phyloP scores from a whole-genome alignment of 1,140 invertebrate genomes.

The Muscidifurax raptorellus region DNA sequence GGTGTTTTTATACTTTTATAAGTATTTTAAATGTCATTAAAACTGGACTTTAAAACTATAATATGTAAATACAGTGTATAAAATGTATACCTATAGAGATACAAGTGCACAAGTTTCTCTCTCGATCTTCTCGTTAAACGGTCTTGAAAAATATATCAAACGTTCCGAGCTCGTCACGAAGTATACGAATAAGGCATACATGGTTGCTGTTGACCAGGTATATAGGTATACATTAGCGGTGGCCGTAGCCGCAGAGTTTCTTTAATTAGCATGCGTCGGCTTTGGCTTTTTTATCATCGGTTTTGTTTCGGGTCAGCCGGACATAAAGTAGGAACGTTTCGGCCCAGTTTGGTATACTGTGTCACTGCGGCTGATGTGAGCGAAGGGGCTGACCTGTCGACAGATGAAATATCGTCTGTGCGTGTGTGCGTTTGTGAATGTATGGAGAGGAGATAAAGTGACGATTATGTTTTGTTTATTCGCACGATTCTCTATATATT shows the following conservation, averaged over 20 bases:
- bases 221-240: no score
- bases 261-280: constrained; percentile 14
- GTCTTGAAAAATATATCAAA: background rate
- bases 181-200: background rate
- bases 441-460: no score
- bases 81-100: background rate
- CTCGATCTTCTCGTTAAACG: background rate
- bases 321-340: background rate
- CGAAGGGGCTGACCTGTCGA: no score
- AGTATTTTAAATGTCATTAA: no score
- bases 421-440: no score
- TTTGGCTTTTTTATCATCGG: constrained; percentile 5
- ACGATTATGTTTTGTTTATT: no score
- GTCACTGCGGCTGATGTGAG: no score
- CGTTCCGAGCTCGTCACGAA: background rate
- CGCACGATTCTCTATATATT: no score
- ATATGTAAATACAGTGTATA: background rate
- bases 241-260: background rate
- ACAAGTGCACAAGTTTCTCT: background rate
- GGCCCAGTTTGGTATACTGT: no score
- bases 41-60: no score
- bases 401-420: no score
- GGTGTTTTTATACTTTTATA: no score
- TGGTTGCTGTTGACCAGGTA: background rate
- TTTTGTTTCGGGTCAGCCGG: constrained; percentile 30